Evolutionary conservation across 1,140 invertebrate species (phyloP).

Genomic region (Drosophila tani): DNA sequence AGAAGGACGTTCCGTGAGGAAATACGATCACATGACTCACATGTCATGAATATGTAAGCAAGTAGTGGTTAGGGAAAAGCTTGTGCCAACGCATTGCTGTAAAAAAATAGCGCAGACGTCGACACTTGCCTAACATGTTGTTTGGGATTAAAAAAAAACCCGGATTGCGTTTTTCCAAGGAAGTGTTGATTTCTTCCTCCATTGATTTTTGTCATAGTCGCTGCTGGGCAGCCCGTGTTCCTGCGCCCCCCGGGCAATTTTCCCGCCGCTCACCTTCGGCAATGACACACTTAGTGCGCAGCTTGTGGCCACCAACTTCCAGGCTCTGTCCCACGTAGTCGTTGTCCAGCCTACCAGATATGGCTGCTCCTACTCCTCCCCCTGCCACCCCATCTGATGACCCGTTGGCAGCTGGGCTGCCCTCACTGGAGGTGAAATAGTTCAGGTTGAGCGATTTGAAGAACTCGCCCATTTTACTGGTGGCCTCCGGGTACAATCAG

Average conservation of each 20-base stretch:
- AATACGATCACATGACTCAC: slow-evolving; percentile 14
- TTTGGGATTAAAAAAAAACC: not conserved
- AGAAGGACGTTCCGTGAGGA: not conserved
- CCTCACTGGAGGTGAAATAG: slow-evolving; percentile 89
- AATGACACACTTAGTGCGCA: slow-evolving; percentile 95
- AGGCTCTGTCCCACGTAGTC: slow-evolving; percentile 96
- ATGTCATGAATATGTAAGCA: not conserved
- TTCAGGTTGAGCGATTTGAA: slow-evolving; percentile 94
- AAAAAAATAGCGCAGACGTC: not conserved
- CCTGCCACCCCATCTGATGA: slow-evolving; percentile 36
- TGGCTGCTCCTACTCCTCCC: slow-evolving; percentile 28
- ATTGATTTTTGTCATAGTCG: slow-evolving; percentile 62
- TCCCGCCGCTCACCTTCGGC: slow-evolving; percentile 91
- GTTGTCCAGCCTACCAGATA: slow-evolving; percentile 87
- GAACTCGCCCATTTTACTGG: slow-evolving; percentile 91
- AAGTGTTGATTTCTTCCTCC: not conserved
- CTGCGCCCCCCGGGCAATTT: not conserved
- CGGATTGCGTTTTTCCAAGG: no score
- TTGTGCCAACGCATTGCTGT: not conserved
- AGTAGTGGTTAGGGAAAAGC: not conserved
- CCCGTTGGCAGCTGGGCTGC: slow-evolving; percentile 45
- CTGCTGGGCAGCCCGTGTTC: not conserved
- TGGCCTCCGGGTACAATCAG: slow-evolving; percentile 5
- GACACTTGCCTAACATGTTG: not conserved
- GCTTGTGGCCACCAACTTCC: slow-evolving; percentile 94